Evolutionary conservation across 2,888 invertebrate species (phyloP), one percentile per base, ranked within the genome.

Genomic region (Troides aeacus): DNA sequence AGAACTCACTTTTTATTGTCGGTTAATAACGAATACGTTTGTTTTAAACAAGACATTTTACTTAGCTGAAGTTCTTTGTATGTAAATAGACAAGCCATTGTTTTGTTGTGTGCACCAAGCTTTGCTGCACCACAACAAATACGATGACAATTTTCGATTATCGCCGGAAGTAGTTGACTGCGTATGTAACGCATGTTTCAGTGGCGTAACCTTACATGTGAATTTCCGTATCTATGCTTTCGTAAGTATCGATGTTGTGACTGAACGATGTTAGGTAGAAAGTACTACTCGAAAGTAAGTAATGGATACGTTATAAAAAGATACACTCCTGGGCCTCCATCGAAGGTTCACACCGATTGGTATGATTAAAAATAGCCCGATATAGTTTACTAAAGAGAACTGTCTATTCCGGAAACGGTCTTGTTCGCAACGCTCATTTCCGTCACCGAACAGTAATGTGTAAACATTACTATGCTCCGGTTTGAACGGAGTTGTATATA

Each of bases 91-190:
- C 6, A n/a, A 53, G n/a, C 53, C n/a, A 7, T 0, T n/a, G n/a
- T 53, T 53, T 53, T 53, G 18, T 53, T 53, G n/a, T 53, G 53
- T n/a, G 2, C 53, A n/a, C 53, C n/a, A n/a, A 12, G 4, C 53
- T 53, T 15, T 46, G 46, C 46, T 46, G 46, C n/a, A 53, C 53
- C 72, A 63, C 63, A 64, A 61, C 15, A 18, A 30, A 50, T 39
- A 24, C n/a, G 66, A 68, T 66, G 72, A 72, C 72, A 70, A 72
- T 73, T 73, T 70, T 57, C 66, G 70, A 71, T 73, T 66, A 66
- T 66, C 60, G 39, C 39, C 53, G 66, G 61, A 61, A 66, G 66
- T 53, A 53, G 42, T 66, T n/a, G 18, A 59, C 18, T 65, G 42
- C 46, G 46, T 30, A 50, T 30, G 36, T 36, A 60, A 60, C 36